Base-by-base conservation (phyloP, 1,140 invertebrate species). In the Pantala flavescens region DNA sequence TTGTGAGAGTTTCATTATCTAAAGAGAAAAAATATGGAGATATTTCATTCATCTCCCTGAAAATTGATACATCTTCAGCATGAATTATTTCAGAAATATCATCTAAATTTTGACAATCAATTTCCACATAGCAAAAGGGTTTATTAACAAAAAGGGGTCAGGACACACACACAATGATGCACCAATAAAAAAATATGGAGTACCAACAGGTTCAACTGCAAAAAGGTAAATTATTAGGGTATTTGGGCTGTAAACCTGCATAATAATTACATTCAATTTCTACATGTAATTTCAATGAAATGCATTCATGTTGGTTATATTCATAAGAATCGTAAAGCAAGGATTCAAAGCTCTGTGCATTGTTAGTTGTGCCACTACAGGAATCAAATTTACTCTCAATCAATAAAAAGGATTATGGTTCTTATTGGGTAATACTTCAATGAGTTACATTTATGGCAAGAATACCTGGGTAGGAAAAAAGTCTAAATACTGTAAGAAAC, bases 341-440 rank as follows among this genome's bases (percentile, higher is more conserved):
- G 49, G 49, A 21, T 7, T 63, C 49, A 63, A 63, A 63, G 49
- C 49, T 63, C 2, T 7, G 49, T 63, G 49, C 49, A 63, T 19
- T 63, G 49, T 63, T 63, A 63, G n/a, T 63, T 16, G 49, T 63
- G 49, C 49, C 49, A 63, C 49, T 63, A 63, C 49, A 63, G 49
- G 49, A 63, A 19, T 7, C n/a, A 36, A 63, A 63, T 63, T 12
- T 7, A 63, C 49, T 63, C 16, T 21, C n/a, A 21, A 63, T 14
- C 16, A 21, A 36, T 36, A 63, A 63, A 3, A 63, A 12, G 49
- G 12, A 63, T 36, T 5, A 36, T 63, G 49, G 49, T 16, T 63
- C n/a, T 63, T 21, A 63, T 63, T 16, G 49, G 49, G 49, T 63
- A 63, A 7, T 63, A 63, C 28, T 36, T 36, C 28, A 36, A 36